A percentile compares a stretch with the other conserved stretches of the same genome.
phyloP scores from a whole-genome alignment of 2,888 invertebrate genomes.

The Rhodophaea formosa region DNA sequence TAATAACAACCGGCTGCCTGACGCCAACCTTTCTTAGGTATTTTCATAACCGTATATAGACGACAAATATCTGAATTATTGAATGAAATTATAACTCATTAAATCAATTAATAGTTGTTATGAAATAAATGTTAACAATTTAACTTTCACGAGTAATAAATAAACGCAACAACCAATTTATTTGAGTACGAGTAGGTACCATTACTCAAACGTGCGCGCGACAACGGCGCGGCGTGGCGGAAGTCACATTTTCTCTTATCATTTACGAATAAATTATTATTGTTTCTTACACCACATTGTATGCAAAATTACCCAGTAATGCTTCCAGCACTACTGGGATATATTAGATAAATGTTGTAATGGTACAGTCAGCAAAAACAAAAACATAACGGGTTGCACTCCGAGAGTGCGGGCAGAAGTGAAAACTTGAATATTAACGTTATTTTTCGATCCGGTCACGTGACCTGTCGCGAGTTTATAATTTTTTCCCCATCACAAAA shows the following conservation, averaged over 20 bases:
- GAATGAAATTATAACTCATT: neutral
- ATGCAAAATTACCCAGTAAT: neutral
- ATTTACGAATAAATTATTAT: constrained; percentile 1
- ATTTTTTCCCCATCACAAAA: too few relatives aligned
- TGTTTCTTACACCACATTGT: constrained; percentile 8
- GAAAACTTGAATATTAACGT: too few relatives aligned
- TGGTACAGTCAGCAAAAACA: neutral
- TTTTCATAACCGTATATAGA: too few relatives aligned
- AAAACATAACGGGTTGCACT: too few relatives aligned
- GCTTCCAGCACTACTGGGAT: neutral
- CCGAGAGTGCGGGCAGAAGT: too few relatives aligned
- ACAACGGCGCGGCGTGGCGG: constrained; percentile 1
- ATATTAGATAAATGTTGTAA: neutral
- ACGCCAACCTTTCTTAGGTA: too few relatives aligned
- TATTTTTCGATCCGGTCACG: too few relatives aligned
- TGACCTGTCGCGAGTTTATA: too few relatives aligned
- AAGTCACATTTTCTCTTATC: constrained; percentile 16
- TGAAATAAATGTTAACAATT: neutral
- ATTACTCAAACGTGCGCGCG: neutral
- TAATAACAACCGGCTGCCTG: too few relatives aligned
- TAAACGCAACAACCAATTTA: neutral
- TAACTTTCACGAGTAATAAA: constrained; percentile 1
- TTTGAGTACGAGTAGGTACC: neutral
- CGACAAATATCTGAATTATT: too few relatives aligned
- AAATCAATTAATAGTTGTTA: neutral